Percentiles rank a stretch among this genome's conserved stretches.
These are phyloP conservation scores for Chlorodrepanis virens DNA, from an alignment of 2,113 vertebrate species.

Conservation along the genomic window DNA sequence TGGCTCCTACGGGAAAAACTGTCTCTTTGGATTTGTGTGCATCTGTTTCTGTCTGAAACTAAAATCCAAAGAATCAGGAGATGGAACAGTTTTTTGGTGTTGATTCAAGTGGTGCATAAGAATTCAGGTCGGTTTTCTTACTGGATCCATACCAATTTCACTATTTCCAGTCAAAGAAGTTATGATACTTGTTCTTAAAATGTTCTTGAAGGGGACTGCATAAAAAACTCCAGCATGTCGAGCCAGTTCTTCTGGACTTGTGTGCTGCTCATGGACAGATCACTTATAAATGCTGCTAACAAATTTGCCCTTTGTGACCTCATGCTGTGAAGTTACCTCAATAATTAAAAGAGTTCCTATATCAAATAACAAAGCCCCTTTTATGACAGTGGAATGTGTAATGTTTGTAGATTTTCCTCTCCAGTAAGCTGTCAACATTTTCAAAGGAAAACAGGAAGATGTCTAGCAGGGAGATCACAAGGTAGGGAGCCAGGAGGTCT, in stretches of 20 bases:
- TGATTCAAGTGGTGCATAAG: constrained; percentile 1
- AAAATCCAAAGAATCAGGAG: constrained; percentile 4
- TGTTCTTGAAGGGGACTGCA: background rate
- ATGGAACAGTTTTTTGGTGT: constrained; percentile 2
- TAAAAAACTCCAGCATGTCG: background rate
- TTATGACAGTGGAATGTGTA: constrained; percentile 68
- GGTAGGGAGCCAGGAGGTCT: constrained; percentile 42
- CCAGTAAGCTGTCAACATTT: constrained; percentile 61
- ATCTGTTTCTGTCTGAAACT: constrained; percentile 30
- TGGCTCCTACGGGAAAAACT: background rate
- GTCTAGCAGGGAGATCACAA: constrained; percentile 19
- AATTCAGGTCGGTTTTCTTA: constrained; percentile 18
- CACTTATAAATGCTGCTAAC: constrained; percentile 54
- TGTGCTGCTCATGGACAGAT: background rate
- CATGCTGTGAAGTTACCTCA: constrained; percentile 74
- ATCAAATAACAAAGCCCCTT: constrained; percentile 68
- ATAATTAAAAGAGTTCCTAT: constrained; percentile 76
- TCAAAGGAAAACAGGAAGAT: constrained; percentile 58
- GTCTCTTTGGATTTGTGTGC: constrained; percentile 11
- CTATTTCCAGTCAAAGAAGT: constrained; percentile 12
- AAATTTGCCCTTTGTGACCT: constrained; percentile 57
- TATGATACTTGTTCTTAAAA: background rate
- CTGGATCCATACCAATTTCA: constrained; percentile 1
- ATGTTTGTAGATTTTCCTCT: constrained; percentile 72
- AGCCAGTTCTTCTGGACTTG: background rate